Conservation (phyloP, 2,113 vertebrate species). For the Arizona elegans region DNA sequence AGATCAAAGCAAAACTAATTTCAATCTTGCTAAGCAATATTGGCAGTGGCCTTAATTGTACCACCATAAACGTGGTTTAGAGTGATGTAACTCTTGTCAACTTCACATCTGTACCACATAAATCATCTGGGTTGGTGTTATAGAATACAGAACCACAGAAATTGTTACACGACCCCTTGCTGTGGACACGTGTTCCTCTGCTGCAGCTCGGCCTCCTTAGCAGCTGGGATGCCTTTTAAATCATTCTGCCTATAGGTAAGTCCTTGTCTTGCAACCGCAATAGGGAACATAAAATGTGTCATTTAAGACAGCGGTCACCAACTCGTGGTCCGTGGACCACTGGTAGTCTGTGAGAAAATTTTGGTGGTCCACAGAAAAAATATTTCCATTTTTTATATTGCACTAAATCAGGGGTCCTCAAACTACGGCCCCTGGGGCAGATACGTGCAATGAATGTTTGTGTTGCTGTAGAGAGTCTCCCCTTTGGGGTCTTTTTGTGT, state of each 20-base stretch:
- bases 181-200: not conserved
- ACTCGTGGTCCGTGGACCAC: no score
- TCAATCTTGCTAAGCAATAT: constrained; percentile 36
- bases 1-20: constrained; percentile 2
- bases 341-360: no score
- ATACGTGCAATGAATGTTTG: no score
- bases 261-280: not conserved
- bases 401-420: no score
- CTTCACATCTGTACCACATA: constrained; percentile 24
- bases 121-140: constrained; percentile 50
- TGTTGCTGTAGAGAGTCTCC: no score
- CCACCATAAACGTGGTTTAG: constrained; percentile 63
- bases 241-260: not conserved
- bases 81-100: constrained; percentile 37
- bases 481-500: no score
- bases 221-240: not conserved
- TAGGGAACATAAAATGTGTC: not conserved
- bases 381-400: no score
- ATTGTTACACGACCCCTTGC: not conserved
- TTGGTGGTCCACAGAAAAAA: no score
- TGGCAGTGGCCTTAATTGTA: constrained; percentile 41
- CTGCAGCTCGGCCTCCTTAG: not conserved
- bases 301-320: not conserved
- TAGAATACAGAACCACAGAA: not conserved
- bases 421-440: no score